Percentiles rank a stretch among this genome's conserved stretches.
These are phyloP conservation scores for Smittia aterrima DNA, from an alignment of 2,888 invertebrate genomes.

Conservation along the genomic window DNA sequence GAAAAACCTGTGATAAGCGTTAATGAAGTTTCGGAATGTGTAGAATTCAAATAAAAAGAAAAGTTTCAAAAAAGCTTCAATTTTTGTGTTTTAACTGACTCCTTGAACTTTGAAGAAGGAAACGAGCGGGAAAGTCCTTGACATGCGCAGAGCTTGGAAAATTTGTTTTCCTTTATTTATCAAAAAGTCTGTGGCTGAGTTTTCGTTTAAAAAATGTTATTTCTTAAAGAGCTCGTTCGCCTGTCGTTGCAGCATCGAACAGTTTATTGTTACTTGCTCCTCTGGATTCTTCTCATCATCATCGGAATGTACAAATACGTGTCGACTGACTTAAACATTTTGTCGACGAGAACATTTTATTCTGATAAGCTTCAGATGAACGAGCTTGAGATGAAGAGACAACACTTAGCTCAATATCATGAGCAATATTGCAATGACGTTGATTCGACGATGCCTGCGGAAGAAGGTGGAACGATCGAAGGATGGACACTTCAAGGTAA, in stretches of 20 bases:
- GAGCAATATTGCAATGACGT: constrained; percentile 70
- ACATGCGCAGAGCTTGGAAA: not conserved
- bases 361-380: constrained; percentile 47
- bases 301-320: constrained; percentile 78
- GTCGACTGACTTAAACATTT: constrained; percentile 57
- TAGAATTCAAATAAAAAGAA: not conserved
- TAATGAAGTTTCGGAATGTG: constrained; percentile 12
- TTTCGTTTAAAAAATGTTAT: constrained; percentile 44
- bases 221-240: constrained; percentile 60
- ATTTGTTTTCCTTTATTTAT: constrained; percentile 4
- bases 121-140: not conserved
- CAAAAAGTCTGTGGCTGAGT: not conserved
- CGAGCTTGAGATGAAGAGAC: constrained; percentile 58
- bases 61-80: constrained; percentile 14
- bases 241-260: constrained; percentile 71
- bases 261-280: constrained; percentile 75
- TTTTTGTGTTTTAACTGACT: not conserved
- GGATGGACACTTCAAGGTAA: constrained; percentile 53
- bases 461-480: constrained; percentile 62
- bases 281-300: constrained; percentile 72
- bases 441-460: constrained; percentile 64
- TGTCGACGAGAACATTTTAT: constrained; percentile 51
- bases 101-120: not conserved
- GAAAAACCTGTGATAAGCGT: constrained; percentile 23
- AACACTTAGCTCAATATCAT: constrained; percentile 65